Evolutionary conservation across 1,140 invertebrate species (phyloP).

Genomic region (Bombus sylvicola): DNA sequence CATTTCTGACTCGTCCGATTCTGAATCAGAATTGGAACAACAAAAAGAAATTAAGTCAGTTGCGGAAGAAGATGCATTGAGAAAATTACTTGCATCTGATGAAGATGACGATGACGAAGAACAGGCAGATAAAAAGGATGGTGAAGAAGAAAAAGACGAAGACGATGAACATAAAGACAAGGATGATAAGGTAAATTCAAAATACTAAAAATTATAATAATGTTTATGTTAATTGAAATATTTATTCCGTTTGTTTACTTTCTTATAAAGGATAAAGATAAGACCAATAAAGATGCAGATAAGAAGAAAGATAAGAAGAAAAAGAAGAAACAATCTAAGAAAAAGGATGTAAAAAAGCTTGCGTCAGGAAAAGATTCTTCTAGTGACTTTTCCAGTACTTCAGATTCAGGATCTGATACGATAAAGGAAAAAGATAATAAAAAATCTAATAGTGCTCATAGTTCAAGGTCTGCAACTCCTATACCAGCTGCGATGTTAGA

Average conservation of each 20-base stretch:
- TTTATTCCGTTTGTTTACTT: neutral
- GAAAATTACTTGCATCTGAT: conserved; percentile 94
- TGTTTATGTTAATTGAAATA: neutral
- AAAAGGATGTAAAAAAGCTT: conserved; percentile 74
- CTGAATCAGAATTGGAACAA: conserved; percentile 89
- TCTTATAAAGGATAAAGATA: conserved; percentile 77
- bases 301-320: conserved; percentile 79
- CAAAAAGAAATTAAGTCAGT: conserved; percentile 91
- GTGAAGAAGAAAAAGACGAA: conserved; percentile 84
- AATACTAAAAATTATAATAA: neutral
- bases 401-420: conserved; percentile 87
- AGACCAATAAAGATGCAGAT: conserved; percentile 71
- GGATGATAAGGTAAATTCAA: conserved; percentile 84
- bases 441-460: conserved; percentile 82
- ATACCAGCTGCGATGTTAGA: conserved; percentile 73
- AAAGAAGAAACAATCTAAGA: conserved; percentile 77
- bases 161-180: conserved; percentile 86
- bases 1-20: conserved; percentile 92
- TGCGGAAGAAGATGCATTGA: conserved; percentile 94
- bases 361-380: conserved; percentile 84
- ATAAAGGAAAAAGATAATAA: conserved; percentile 83
- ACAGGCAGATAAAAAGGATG: conserved; percentile 85
- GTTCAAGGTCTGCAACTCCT: conserved; percentile 87
- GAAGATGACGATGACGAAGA: conserved; percentile 94
- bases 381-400: conserved; percentile 89